These are phyloP conservation scores for Synergus itoensis DNA, from an alignment of 2,888 invertebrate species.

Conservation along the genomic window DNA sequence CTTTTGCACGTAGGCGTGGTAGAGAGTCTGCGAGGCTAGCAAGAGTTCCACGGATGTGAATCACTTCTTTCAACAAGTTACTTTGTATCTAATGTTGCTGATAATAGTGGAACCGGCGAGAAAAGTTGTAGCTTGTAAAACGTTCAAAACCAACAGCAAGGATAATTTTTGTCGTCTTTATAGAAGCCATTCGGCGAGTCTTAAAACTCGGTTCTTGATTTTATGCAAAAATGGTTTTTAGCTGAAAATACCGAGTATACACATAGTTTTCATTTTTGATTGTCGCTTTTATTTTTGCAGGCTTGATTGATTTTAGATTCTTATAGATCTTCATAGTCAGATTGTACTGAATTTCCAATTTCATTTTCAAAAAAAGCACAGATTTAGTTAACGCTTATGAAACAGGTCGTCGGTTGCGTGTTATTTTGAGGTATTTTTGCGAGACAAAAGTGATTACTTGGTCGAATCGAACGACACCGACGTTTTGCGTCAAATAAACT, in stretches of 20 bases:
- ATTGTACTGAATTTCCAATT: background rate
- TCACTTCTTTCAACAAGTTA: constrained; percentile 22
- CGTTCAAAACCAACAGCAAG: background rate
- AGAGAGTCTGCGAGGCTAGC: background rate
- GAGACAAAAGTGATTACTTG: background rate
- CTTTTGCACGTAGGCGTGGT: constrained; percentile 16
- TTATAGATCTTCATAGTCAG: too few relatives aligned
- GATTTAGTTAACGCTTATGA: background rate
- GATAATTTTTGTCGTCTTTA: background rate
- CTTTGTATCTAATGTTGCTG: constrained; percentile 4
- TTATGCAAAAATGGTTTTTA: background rate
- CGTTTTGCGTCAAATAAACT: constrained; percentile 3
- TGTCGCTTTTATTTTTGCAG: too few relatives aligned
- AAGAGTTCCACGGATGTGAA: constrained; percentile 26
- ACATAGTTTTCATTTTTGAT: too few relatives aligned
- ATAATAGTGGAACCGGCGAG: constrained; percentile 3
- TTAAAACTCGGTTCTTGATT: background rate
- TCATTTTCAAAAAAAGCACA: background rate
- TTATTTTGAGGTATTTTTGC: constrained; percentile 18
- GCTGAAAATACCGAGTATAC: too few relatives aligned
- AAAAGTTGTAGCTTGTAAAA: background rate
- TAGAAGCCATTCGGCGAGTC: background rate
- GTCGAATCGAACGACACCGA: background rate
- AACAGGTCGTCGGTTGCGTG: background rate
- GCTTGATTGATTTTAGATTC: too few relatives aligned